phyloP scores from a whole-genome alignment of 2,888 invertebrate genomes.

The Lagria hirta region DNA sequence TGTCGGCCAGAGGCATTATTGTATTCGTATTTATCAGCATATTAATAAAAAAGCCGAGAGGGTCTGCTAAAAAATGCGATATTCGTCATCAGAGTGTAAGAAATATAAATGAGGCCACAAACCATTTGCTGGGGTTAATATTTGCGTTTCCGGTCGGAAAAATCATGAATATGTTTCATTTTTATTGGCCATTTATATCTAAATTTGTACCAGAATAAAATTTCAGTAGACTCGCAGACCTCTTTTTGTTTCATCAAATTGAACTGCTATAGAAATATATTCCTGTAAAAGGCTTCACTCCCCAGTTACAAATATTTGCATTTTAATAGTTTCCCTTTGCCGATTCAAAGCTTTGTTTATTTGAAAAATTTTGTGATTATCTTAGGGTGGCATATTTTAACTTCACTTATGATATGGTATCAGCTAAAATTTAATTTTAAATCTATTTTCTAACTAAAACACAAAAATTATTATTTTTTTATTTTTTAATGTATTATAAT shows the following conservation, averaged over 20 bases:
- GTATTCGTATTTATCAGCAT: conserved; percentile 21
- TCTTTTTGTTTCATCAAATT: conserved; percentile 31
- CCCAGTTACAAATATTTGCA: conserved; percentile 52
- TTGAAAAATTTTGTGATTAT: conserved; percentile 29
- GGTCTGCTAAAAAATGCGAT: conserved; percentile 18
- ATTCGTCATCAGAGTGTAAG: conserved; percentile 44
- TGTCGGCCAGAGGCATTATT: conserved; percentile 14
- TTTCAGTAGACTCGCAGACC: conserved; percentile 37
- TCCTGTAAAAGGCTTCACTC: conserved; percentile 41
- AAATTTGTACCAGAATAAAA: conserved; percentile 50
- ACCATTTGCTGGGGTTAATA: conserved; percentile 47
- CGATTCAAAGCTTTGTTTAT: conserved; percentile 42
- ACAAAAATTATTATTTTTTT: too few relatives aligned
- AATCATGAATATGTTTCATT: conserved; percentile 57
- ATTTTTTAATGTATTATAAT: too few relatives aligned
- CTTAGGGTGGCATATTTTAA: too few relatives aligned
- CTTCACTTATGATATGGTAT: too few relatives aligned
- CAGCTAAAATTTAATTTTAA: too few relatives aligned
- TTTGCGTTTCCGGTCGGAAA: conserved; percentile 52
- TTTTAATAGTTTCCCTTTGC: conserved; percentile 54
- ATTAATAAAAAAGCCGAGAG: conserved; percentile 14
- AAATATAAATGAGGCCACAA: conserved; percentile 40
- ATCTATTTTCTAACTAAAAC: too few relatives aligned
- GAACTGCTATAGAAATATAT: conserved; percentile 42
- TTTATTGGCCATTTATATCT: conserved; percentile 56